Evolutionary conservation across 2,797 vertebrate species (phyloP).

Genomic region (Lithobates pipiens): DNA sequence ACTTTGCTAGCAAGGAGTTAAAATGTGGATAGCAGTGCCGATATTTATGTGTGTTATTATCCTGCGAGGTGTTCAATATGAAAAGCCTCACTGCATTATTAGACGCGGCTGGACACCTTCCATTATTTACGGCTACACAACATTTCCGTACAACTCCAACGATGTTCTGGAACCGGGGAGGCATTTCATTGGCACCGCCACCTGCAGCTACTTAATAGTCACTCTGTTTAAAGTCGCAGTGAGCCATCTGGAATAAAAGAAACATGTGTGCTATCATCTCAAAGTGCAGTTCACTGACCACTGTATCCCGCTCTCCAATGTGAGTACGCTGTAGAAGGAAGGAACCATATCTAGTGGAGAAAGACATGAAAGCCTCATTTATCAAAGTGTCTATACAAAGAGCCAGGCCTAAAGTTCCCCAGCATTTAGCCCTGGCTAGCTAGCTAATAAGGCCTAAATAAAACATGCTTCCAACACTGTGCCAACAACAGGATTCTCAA

Average conservation of each 20-base stretch:
- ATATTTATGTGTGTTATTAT: constrained; percentile 50
- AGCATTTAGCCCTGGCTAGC: neutral
- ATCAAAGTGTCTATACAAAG: neutral
- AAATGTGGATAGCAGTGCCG: neutral
- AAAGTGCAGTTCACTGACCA: neutral
- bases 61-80: constrained; percentile 44
- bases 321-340: neutral
- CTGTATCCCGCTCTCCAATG: neutral
- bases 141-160: constrained; percentile 27
- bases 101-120: constrained; percentile 44
- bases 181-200: constrained; percentile 38
- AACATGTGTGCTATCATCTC: constrained; percentile 7
- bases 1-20: neutral
- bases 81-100: constrained; percentile 52
- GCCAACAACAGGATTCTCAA: no score
- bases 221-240: constrained; percentile 35
- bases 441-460: neutral
- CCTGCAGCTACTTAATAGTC: constrained; percentile 30
- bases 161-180: constrained; percentile 14
- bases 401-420: neutral
- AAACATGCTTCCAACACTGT: neutral
- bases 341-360: neutral
- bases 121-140: constrained; percentile 41
- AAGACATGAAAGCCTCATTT: neutral
- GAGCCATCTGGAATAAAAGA: constrained; percentile 8